Evolutionary conservation across 2,888 invertebrate species (phyloP).

Genomic region (Seladonia tumulorum): DNA sequence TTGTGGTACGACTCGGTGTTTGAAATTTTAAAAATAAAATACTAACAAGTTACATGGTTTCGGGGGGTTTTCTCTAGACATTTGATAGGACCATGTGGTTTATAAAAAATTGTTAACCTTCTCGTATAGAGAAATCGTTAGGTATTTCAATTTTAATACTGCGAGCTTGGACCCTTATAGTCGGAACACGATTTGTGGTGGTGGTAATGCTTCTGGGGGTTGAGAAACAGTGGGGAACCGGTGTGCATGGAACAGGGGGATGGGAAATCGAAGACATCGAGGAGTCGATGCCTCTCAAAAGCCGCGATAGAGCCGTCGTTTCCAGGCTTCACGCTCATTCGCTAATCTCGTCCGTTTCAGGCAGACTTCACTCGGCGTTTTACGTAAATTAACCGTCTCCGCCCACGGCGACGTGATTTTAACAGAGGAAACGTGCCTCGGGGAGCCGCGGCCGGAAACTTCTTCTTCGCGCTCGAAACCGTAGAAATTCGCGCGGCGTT

Average conservation of each 20-base stretch:
- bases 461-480: background rate
- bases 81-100: no score
- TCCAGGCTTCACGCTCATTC: slow-evolving; percentile 29
- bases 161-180: no score
- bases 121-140: no score
- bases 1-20: no score
- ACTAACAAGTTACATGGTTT: no score
- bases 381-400: slow-evolving; percentile 25
- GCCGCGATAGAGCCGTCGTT: slow-evolving; percentile 41
- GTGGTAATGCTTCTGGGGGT: background rate
- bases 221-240: background rate
- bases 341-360: slow-evolving; percentile 26
- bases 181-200: no score
- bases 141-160: no score
- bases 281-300: slow-evolving; percentile 42
- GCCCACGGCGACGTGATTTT: background rate
- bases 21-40: no score
- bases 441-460: background rate
- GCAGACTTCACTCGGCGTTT: slow-evolving; percentile 27
- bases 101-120: no score
- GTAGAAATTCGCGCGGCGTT: background rate
- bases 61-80: no score
- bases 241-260: background rate
- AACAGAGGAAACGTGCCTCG: background rate
- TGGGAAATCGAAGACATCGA: slow-evolving; percentile 14